Percentiles rank a stretch among this genome's conserved stretches.
phyloP scores from a whole-genome alignment of 2,113 vertebrate species.

The Silurus glanis region DNA sequence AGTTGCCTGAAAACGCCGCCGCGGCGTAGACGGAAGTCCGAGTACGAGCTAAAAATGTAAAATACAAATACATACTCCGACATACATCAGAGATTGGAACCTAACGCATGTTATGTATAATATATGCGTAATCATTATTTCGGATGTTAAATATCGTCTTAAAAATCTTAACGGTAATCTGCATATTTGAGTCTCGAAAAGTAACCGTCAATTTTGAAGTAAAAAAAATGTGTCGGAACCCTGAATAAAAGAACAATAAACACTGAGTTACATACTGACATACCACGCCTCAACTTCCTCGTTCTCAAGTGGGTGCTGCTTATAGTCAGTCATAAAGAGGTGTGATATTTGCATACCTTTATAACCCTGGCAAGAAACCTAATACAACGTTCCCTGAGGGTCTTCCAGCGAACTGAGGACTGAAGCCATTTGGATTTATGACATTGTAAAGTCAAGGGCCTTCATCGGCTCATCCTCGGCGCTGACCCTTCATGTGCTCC shows the following conservation, averaged over 20 bases:
- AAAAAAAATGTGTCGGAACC: no score
- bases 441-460: constrained; percentile 13
- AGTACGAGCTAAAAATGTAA: no score
- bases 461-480: neutral
- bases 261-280: neutral
- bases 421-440: constrained; percentile 27
- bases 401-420: neutral
- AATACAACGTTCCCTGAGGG: neutral
- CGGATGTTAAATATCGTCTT: no score
- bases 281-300: neutral
- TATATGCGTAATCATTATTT: no score
- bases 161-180: no score
- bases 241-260: neutral
- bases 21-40: no score
- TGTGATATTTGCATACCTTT: constrained; percentile 23
- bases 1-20: no score
- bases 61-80: no score
- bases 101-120: no score
- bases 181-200: no score
- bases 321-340: neutral
- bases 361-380: neutral
- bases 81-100: no score
- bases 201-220: no score
- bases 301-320: neutral
- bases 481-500: neutral